Base-by-base conservation (phyloP, 2,113 vertebrate genomes). In the Muntiacus reevesi region DNA sequence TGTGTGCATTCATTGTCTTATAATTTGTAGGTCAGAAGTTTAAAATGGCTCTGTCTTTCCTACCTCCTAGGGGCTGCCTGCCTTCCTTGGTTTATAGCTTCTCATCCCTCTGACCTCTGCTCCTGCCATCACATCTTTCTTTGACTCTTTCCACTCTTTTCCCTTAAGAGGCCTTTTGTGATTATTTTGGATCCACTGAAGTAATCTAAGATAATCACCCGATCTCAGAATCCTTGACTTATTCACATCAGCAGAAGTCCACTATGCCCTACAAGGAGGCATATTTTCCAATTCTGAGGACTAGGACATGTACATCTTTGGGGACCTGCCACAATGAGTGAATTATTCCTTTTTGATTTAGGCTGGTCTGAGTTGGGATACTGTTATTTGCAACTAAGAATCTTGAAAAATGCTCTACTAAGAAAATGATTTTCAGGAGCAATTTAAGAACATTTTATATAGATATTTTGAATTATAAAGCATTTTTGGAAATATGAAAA, bases 391-490 rank as follows among this genome's bases (percentile, higher is more conserved):
- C 33, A 97, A 89, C 47, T 40, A 84, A 92, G 64, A 57, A 27
- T 82, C 64, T 82, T 87, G 30, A 83, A 59, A 76, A 91, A 33
- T 17, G 14, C 28, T 94, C 5, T 89, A 85, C 81, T 84, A 57
- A 86, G 60, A 95, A 67, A 94, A 85, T 60, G 36, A 83, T 33
- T 82, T 85, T 76, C 4, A 23, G 7, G 17, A 36, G 25, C 17
- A 94, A 94, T 89, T 96, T 96, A 82, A 89, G 16, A 60, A 79
- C 17, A 9, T 89, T 91, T 94, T 95, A 67, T 21, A 89, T 87
- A 96, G 47, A 67, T 92, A 83, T 87, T 94, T 94, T 21, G 62
- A 84, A 12, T 95, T 82, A 74, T 55, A 94, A 82, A 93, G 52
- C 43, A 55, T 45, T 71, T 96, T 95, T 28, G 6, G 47, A 71